Evolutionary conservation across 2,797 vertebrate genomes (phyloP), one percentile per base, ranked within the genome.

Genomic region (Aplochiton taeniatus): DNA sequence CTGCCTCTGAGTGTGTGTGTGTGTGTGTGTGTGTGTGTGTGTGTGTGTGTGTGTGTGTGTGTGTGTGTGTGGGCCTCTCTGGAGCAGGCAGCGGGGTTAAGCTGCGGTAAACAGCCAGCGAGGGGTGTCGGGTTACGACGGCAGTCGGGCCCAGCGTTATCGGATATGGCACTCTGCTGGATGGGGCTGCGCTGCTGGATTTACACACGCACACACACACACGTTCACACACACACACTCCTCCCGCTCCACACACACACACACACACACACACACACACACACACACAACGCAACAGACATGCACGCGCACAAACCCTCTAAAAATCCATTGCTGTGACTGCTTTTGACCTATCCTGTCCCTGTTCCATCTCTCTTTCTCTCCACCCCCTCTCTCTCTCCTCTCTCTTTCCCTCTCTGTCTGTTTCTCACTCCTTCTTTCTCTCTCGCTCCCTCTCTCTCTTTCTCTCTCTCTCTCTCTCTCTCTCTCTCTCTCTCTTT

Each of bases 51-150:
- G 48, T 47, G 63, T 61, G 47, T 59, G 52, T 18, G 61, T 1
- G 46, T 13, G 66, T 61, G 61, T 62, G 45, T n/a, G 56, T 43
- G 31, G 55, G 44, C 62, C 63, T 70, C 20, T 56, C 50, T 65
- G 41, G 66, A 63, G 72, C 60, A 69, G 76, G 70, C 66, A 61
- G 56, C 20, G 48, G 51, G 76, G 72, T 76, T 74, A 81, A 79
- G 68, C 77, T 74, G 78, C 57, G 65, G 68, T 61, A 68, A 68
- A 65, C 53, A 57, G 68, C 59, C 19, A 53, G 58, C 20, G 58
- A 55, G 61, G 61, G 65, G 73, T 68, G 70, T 68, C 52, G 59
- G 66, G 61, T 79, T 66, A 51, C 70, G 59, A 57, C 49, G 31
- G 63, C 57, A 68, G 73, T 56, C 66, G 63, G 60, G 44, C 52